Evolutionary conservation across 2,888 invertebrate species (phyloP).

Genomic region (Lasiommata megera): DNA sequence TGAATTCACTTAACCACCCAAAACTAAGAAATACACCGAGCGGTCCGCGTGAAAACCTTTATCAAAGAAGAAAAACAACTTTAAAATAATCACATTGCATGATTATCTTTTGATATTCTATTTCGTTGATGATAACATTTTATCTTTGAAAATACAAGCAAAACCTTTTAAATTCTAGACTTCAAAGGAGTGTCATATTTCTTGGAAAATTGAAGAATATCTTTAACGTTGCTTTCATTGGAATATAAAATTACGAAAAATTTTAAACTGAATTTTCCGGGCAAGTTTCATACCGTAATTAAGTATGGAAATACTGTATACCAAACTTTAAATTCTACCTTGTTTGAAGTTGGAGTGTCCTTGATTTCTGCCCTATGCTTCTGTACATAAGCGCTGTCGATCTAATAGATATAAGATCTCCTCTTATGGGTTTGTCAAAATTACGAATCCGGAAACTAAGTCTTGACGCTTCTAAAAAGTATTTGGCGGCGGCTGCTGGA

Average conservation of each 20-base stretch:
- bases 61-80: background rate
- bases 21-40: no score
- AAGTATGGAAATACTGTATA: background rate
- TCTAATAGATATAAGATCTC: constrained; percentile 82
- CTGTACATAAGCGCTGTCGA: constrained; percentile 85
- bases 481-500: constrained; percentile 56
- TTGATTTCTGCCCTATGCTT: constrained; percentile 84
- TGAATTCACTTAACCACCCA: no score
- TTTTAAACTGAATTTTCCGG: background rate
- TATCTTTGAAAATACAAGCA: background rate
- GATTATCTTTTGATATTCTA: constrained; percentile 3
- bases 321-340: constrained; percentile 64
- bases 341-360: constrained; percentile 84
- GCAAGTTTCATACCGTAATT: background rate
- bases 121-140: background rate
- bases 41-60: background rate
- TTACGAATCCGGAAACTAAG: constrained; percentile 60
- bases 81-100: background rate
- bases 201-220: background rate
- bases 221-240: background rate
- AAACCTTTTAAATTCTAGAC: background rate
- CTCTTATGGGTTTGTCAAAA: constrained; percentile 62
- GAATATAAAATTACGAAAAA: background rate
- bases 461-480: constrained; percentile 68
- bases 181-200: constrained; percentile 3